Percentiles rank a stretch among this genome's conserved stretches.
Evolutionary conservation across 2,888 invertebrate species (phyloP).

Genomic region (Ceraclea dissimilis): DNA sequence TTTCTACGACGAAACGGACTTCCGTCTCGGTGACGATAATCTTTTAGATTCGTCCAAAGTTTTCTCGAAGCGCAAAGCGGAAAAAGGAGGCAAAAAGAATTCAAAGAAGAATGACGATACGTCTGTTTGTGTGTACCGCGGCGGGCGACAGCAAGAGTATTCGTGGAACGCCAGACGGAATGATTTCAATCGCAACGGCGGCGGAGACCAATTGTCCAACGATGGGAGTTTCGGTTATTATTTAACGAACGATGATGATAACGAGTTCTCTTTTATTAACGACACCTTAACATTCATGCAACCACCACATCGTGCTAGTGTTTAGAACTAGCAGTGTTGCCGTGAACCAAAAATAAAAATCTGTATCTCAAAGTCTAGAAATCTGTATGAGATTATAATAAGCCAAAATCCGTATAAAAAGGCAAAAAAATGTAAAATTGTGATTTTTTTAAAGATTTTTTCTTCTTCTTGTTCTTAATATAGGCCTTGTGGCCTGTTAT

Average conservation of each 20-base stretch:
- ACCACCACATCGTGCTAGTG: constrained; percentile 45
- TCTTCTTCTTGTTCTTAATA: too few relatives aligned
- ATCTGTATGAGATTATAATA: too few relatives aligned
- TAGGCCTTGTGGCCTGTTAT: too few relatives aligned
- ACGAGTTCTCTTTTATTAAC: constrained; percentile 40
- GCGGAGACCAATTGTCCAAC: constrained; percentile 37
- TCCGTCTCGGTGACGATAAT: constrained; percentile 46
- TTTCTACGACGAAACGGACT: constrained; percentile 45
- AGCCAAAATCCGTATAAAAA: too few relatives aligned
- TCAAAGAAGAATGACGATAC: constrained; percentile 15
- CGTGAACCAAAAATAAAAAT: too few relatives aligned
- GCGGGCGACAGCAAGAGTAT: constrained; percentile 19
- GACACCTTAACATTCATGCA: constrained; percentile 44
- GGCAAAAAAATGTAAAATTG: too few relatives aligned
- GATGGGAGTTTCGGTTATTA: constrained; percentile 47
- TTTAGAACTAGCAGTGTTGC: too few relatives aligned
- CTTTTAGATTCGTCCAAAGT: constrained; percentile 42
- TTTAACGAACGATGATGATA: constrained; percentile 40
- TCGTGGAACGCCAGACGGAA: constrained; percentile 16
- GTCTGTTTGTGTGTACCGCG: constrained; percentile 21
- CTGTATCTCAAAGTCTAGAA: too few relatives aligned
- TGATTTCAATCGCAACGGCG: constrained; percentile 28
- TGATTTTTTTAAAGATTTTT: too few relatives aligned
- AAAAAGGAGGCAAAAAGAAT: constrained; percentile 8
- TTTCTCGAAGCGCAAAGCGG: constrained; percentile 16